Evolutionary conservation across 2,113 vertebrate genomes (phyloP), one percentile per base, ranked within the genome.

Genomic region (Embiotoca jacksoni): DNA sequence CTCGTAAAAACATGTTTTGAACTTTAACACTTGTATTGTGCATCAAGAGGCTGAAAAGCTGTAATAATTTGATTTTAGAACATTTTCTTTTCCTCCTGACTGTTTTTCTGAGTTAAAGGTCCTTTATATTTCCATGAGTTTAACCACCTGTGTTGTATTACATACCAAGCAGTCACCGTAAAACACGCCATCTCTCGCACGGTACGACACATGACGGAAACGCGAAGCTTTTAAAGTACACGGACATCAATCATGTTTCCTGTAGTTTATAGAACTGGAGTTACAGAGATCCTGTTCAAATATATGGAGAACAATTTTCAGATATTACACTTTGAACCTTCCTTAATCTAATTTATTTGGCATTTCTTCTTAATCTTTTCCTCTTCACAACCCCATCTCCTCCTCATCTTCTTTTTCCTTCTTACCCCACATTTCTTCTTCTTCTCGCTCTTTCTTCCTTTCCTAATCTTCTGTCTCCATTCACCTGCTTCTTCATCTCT

Each of bases 161-260:
- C 61, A 57, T 36, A 9, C 32, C 74, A 13, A 31, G 30, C 71
- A 9, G 50, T 69, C 73, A 0, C 79, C 7, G 75, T 72, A 66
- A 75, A 68, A n/a, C 75, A 59, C 3, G 50, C 5, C 3, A 16
- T 60, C 55, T 37, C 46, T 33, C 59, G 35, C 2, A 39, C 1
- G 0, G 23, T 14, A 60, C 74, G 76, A 65, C 8, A 52, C 5
- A 39, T 77, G 83, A 86, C 88, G 71, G 85, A 91, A 62, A 74
- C 1, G 0, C 9, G 11, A 0, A 35, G 41, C 11, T 56, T 56
- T 72, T 46, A 23, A 70, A 69, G 63, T 53, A 13, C 3, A 16
- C n/a, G 0, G 35, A 54, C 57, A 62, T 81, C 39, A 76, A 72
- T 85, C 62, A 62, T 11, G 52, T 5, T 0, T 7, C 14, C 49